phyloP scores from a whole-genome alignment of 2,888 invertebrate genomes.

The Cerastoderma edule region DNA sequence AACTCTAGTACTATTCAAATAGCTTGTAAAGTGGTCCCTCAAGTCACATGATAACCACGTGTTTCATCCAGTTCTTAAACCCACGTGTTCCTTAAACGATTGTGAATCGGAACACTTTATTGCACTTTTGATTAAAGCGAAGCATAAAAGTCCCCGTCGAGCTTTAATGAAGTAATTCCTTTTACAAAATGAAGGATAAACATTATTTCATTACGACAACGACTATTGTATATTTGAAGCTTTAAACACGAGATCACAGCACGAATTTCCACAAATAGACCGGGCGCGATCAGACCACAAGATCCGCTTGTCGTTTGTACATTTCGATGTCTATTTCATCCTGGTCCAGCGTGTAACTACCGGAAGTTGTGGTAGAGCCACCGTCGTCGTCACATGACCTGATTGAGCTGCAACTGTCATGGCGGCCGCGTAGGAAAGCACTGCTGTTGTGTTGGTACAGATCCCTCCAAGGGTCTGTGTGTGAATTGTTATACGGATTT shows the following conservation, averaged over 20 bases:
- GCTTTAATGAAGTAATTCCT: too few relatives aligned
- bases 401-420: constrained; percentile 63
- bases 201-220: too few relatives aligned
- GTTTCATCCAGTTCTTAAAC: too few relatives aligned
- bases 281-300: constrained; percentile 52
- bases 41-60: too few relatives aligned
- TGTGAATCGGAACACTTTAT: background rate
- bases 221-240: too few relatives aligned
- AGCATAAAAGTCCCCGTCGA: too few relatives aligned
- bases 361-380: constrained; percentile 75
- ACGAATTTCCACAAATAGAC: background rate
- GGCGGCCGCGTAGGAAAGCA: constrained; percentile 38
- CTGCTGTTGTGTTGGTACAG: constrained; percentile 36
- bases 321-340: constrained; percentile 66
- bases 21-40: too few relatives aligned
- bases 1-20: too few relatives aligned
- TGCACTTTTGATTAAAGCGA: constrained; percentile 23
- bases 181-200: too few relatives aligned
- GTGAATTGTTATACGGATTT: constrained; percentile 22
- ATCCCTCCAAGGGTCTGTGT: constrained; percentile 47
- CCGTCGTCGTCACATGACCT: constrained; percentile 74
- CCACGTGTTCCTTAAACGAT: too few relatives aligned
- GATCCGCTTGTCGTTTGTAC: constrained; percentile 53
- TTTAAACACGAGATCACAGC: constrained; percentile 15
- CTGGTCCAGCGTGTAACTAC: constrained; percentile 74